A percentile compares a stretch with the other conserved stretches of the same genome.
phyloP scores from a whole-genome alignment of 2,888 invertebrate species.

The Myopa tessellatipennis region DNA sequence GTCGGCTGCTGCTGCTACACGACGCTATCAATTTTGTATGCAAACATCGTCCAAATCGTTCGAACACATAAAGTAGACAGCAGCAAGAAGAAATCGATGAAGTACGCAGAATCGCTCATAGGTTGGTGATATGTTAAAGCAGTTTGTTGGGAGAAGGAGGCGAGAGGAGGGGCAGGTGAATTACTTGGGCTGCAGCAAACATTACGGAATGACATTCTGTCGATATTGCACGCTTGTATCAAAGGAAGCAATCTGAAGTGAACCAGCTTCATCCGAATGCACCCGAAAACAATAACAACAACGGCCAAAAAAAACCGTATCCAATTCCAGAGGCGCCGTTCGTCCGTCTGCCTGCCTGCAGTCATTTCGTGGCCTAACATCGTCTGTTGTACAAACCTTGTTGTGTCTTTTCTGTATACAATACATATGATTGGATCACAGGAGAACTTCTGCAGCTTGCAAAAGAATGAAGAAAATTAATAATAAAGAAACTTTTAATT shows the following conservation, averaged over 20 bases:
- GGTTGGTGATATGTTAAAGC: not conserved
- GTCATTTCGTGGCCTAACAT: no score
- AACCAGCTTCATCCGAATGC: not conserved
- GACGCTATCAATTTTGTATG: constrained; percentile 59
- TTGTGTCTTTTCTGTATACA: no score
- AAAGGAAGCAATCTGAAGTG: not conserved
- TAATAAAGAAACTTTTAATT: no score
- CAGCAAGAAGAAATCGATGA: not conserved
- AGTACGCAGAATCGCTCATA: not conserved
- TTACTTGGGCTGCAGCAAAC: not conserved
- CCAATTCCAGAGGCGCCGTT: no score
- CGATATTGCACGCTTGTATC: not conserved
- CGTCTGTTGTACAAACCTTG: no score
- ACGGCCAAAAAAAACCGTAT: no score
- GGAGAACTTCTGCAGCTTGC: no score
- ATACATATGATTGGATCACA: no score
- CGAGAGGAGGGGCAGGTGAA: not conserved
- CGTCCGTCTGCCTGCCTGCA: no score
- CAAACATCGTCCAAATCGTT: constrained; percentile 63
- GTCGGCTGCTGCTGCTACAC: not conserved
- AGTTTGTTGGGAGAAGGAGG: not conserved
- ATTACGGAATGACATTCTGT: not conserved
- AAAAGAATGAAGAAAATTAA: no score
- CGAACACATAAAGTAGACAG: constrained; percentile 47
- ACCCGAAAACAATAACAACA: no score